Evolutionary conservation across 2,888 invertebrate genomes (phyloP), one percentile per base, ranked within the genome.

Genomic region (Dyspetes luteomarginatus): DNA sequence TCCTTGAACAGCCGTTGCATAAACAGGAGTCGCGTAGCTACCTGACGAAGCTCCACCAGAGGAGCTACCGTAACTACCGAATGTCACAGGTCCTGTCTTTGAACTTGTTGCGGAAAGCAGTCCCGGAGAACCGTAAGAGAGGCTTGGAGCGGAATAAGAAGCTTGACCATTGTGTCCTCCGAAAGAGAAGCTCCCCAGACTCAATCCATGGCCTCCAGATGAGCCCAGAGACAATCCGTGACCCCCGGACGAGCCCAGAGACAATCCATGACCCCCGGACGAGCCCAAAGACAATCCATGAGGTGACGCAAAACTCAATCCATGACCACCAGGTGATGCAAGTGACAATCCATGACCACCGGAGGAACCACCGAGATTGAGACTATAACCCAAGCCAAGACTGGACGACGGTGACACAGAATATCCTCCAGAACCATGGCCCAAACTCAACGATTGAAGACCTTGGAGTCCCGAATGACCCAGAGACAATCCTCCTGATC

Each of bases 71-170:
- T 87, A 83, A 24, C 65, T 9, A 9, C 87, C 87, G 24, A 92
- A 91, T 0, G 91, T 91, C 2, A 92, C 89, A 0, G 92, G 92
- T 4, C 91, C 91, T 0, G 85, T 90, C 65, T 91, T 92, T 9
- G 84, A 76, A 50, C 83, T 82, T 0, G 87, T 28, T 0, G 87
- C 74, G 0, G 78, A 22, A 58, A 90, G 85, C 2, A 88, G 60
- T 2, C 83, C 84, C 0, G 77, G 55, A n/a, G 80, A 68, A 0
- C 78, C 80, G 48, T 81, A 78, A 1, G 82, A 69, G 19, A 86
- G 22, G 24, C 80, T 81, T 0, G 88, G 83, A 3, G 84, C 15
- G 0, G 86, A 77, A 26, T 87, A 88, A 1, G 87, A 81, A 3
- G 83, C 60, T 26, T 86, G 48, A 12, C 67, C 83, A 43, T 65